Base-by-base conservation (phyloP, 2,888 invertebrate genomes). In the Yponomeuta malinellus region DNA sequence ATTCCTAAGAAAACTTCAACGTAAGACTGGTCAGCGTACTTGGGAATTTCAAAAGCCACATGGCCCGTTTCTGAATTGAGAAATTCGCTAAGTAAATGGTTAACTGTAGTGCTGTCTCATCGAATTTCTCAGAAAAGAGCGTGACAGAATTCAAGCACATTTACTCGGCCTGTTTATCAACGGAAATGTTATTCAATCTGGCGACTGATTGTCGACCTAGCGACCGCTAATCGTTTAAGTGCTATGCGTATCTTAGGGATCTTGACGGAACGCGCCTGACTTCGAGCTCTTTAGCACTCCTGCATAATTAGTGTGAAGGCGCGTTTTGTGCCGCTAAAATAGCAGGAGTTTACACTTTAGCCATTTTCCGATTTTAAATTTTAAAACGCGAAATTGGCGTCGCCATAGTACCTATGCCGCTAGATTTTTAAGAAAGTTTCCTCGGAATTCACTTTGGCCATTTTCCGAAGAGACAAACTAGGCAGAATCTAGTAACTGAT, bases 371-470 rank as follows among this genome's bases (percentile, higher is more conserved):
- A 4, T 33, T 43, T 43, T 43, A 8, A 43, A 5, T 8, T 43
- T 5, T 33, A 33, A 33, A 1, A 43, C 43, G 43, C 9, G 8
- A 4, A 1, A 43, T 6, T 43, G 8, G 43, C 43, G 43, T 8
- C 43, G 43, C 4, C 43, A 43, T 43, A 43, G 5, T 43, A 43
- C 43, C n/a, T 63, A 29, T 63, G 31, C 64, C 29, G 29, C 23
- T 23, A 23, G 29, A 10, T 68, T 69, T 23, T 23, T 23, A 69
- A 64, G 72, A 73, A 74, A 73, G 73, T 75, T 75, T 74, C 72
- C 76, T 73, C 15, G 68, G 70, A 71, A 72, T 75, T 75, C 73
- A 73, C 74, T 69, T 73, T 70, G 70, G 75, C 2, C 52, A 71
- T 74, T 73, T 75, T 75, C 71, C 72, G 70, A 70, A 43, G 65